Evolutionary conservation across 2,797 vertebrate species (phyloP), one percentile per base, ranked within the genome.

Genomic region (Bryconaethiops microstoma): DNA sequence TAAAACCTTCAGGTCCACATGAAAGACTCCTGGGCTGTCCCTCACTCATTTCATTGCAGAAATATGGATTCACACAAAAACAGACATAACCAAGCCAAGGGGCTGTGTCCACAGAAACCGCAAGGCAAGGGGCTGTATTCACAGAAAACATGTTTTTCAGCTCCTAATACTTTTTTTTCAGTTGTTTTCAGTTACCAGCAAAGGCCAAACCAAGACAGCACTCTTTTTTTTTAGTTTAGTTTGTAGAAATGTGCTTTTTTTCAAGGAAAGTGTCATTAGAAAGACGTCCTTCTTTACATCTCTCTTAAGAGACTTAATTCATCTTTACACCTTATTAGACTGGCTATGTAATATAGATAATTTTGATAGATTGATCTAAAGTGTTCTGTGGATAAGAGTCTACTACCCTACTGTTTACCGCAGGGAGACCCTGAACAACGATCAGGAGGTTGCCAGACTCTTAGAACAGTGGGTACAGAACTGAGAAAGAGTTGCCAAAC

Each of bases 101-200:
- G 42, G n/a, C n/a, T 19, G 68, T 8, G 57, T 63, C 77, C 57
- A 63, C 42, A 35, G 45, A 63, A 4, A 23, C 25, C 6, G n/a
- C 23, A 14, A 79, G 40, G 29, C 48, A 73, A 71, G 42, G 57
- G 42, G n/a, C 14, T 19, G 57, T 8, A 45, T 63, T 68, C 68
- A 71, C 42, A 79, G 42, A 55, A 52, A 77, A 62, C 42, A 57
- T 72, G 57, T 72, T 72, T 79, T 72, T 63, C 25, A 72, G 23
- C 0, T 0, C 57, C 13, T 72, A 12, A 50, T 21, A 4, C 13
- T 1, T 50, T 62, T 64, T 62, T 64, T 55, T 42, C 48, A 64
- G 59, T 64, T 79, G 77, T 73, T 79, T 79, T 73, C 29, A 55
- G 60, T 79, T 79, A 65, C 7, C 14, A n/a, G 12, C 25, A n/a